Evolutionary conservation across 2,888 invertebrate species (phyloP), one percentile per base, ranked within the genome.

Genomic region (Lepas anatifera): DNA sequence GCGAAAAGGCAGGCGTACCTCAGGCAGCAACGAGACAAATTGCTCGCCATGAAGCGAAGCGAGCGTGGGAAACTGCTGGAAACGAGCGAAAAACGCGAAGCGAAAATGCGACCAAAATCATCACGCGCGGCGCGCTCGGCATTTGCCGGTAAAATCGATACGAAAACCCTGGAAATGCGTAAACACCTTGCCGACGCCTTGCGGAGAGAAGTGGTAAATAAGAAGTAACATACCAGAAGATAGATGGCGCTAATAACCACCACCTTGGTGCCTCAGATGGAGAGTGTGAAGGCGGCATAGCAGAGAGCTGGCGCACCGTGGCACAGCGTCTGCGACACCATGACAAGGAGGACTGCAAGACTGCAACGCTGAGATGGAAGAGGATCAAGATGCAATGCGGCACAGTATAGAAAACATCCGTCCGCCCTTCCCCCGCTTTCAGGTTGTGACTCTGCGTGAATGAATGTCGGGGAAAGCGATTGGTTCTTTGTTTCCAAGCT

Each of bases 11-110:
- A 93, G 77, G 87, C 89, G 74, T 96, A 95, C 79, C 82, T 97
- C 70, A 87, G 89, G 69, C 87, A 89, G 72, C 95, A 96, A 78
- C 85, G 96, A 35, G 96, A 96, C 80, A 93, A 95, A 78, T 84
- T 97, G 69, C 84, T 96, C 63, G 90, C 90, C 29, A 82, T 95
- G 77, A 97, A 96, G 80, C 91, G 90, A 77, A 88, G 90, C 78
- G 93, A 90, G 32, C 85, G 96, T 29, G 89, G 90, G 77, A 88
- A 89, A 75, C 87, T 90, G 78, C 82, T 95, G 11, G 74, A 77
- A 4, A 86, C 85, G 46, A 85, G 84, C 22, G 87, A 87, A 69
- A 81, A 64, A 27, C 70, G 67, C 6, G 71, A 64, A 39, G 66
- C 69, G 50, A 70, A 70, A 58, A 71, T 81, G 80, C 75, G 78